Evolutionary conservation across 2,113 vertebrate species (phyloP).

Genomic region (Morone chrysops): DNA sequence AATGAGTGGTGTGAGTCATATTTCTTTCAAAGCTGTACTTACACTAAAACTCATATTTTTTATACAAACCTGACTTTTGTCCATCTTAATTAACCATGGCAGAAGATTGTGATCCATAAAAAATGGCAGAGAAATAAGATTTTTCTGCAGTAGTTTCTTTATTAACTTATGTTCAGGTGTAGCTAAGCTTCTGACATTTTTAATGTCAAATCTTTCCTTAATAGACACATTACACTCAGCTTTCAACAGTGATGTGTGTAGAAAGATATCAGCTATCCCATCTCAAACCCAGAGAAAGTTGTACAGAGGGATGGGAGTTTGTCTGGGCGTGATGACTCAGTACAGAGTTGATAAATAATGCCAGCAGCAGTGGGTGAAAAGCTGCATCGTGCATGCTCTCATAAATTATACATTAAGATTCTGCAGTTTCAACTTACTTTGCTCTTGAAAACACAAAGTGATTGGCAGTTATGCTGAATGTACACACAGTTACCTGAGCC

Average conservation of each 20-base stretch:
- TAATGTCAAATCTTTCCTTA: no score
- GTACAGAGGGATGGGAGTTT: neutral
- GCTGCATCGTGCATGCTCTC: neutral
- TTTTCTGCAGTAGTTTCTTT: neutral
- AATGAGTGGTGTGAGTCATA: neutral
- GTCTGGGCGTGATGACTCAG: slow-evolving; percentile 29
- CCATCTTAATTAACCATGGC: neutral
- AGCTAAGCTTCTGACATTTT: neutral
- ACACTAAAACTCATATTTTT: neutral
- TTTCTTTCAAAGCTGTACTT: neutral
- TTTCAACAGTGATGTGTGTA: neutral
- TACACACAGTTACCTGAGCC: neutral
- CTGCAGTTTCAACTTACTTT: slow-evolving; percentile 27
- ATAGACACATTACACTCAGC: neutral
- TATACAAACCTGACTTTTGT: neutral
- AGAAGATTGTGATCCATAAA: neutral
- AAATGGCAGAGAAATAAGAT: neutral
- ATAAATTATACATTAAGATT: slow-evolving; percentile 19
- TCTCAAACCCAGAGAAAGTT: neutral
- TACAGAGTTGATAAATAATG: slow-evolving; percentile 29
- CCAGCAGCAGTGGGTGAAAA: slow-evolving; percentile 12
- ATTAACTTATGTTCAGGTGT: neutral
- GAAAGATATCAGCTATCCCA: neutral
- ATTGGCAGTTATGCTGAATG: neutral
- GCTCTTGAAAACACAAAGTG: neutral